These are phyloP conservation scores for Sphecodes monilicornis DNA, from an alignment of 2,888 invertebrate species.

Conservation along the genomic window DNA sequence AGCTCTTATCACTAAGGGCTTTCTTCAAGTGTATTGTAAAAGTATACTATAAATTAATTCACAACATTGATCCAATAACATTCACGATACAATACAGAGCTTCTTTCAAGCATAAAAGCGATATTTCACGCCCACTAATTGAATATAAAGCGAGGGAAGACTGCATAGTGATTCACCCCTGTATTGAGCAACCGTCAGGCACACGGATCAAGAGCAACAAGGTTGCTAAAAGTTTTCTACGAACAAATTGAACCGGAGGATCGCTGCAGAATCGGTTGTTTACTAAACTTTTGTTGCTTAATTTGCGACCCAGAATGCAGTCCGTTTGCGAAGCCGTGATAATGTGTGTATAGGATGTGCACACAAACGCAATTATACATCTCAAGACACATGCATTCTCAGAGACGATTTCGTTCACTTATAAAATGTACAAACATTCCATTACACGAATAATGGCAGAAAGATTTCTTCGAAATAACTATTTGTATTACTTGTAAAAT, in stretches of 20 bases:
- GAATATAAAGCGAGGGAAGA: neutral
- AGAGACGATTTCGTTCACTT: neutral
- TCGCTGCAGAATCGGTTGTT: constrained; percentile 6
- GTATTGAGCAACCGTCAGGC: neutral
- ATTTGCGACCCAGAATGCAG: neutral
- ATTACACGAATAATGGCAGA: neutral
- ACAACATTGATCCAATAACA: constrained; percentile 1
- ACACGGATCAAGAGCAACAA: neutral
- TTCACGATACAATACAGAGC: neutral
- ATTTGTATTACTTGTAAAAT: too few species aligned
- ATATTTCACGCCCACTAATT: neutral
- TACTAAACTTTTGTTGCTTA: neutral
- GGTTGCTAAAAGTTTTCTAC: neutral
- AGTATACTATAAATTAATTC: neutral
- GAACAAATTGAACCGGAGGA: neutral
- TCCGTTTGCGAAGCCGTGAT: neutral
- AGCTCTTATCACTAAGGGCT: neutral
- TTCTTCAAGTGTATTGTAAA: too few species aligned
- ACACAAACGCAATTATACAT: neutral
- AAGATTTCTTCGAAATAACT: too few species aligned
- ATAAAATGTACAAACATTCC: neutral
- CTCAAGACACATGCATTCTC: neutral
- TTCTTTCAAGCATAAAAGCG: constrained; percentile 1
- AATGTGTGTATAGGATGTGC: too few species aligned
- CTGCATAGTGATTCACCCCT: neutral